Conservation (phyloP, 2,113 vertebrate species). For the Regulus satrapa region DNA sequence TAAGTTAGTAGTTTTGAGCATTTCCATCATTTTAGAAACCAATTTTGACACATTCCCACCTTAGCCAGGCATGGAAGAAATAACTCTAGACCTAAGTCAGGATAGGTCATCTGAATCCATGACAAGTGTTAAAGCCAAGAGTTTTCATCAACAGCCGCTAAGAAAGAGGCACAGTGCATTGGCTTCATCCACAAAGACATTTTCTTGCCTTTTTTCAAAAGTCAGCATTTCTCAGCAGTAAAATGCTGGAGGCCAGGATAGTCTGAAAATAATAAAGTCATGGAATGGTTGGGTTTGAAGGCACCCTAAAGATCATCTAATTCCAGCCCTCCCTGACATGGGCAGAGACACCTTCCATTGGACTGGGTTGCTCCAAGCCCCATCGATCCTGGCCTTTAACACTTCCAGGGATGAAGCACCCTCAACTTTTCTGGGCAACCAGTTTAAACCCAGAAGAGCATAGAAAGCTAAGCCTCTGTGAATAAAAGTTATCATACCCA, state of each 20-base stretch:
- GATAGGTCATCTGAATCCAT: neutral
- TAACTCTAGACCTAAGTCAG: neutral
- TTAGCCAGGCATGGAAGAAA: neutral
- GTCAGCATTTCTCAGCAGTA: neutral
- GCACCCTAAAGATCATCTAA: neutral
- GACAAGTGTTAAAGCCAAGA: neutral
- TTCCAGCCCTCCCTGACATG: neutral
- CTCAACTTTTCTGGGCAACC: neutral
- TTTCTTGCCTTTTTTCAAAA: neutral
- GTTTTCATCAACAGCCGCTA: neutral
- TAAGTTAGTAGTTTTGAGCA: neutral
- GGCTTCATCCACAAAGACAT: neutral
- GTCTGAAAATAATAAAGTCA: neutral
- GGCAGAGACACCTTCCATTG: neutral
- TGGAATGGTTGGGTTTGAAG: neutral
- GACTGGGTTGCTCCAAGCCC: accelerated
- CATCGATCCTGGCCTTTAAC: neutral
- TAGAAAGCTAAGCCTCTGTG: neutral
- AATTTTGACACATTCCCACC: neutral
- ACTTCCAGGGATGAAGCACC: neutral
- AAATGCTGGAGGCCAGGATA: neutral
- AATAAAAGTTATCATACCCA: neutral
- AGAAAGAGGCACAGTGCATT: neutral
- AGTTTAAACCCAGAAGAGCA: neutral
- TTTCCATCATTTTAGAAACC: neutral